Conservation (phyloP, 2,113 vertebrate genomes). For the Oreochromis aureus region DNA sequence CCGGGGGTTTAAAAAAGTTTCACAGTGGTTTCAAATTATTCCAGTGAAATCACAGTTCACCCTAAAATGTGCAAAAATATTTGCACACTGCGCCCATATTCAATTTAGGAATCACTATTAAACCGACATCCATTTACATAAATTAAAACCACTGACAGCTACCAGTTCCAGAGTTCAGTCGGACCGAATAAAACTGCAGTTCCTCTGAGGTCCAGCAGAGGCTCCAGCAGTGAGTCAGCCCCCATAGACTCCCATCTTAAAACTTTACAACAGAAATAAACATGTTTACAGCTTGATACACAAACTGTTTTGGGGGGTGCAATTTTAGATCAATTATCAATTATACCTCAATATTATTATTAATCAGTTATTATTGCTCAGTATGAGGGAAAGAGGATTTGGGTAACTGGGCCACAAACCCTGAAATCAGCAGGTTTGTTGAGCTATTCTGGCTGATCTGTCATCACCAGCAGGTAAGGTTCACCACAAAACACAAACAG, state of each 20-base stretch:
- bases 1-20: neutral
- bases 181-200: neutral
- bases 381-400: neutral
- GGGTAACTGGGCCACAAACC: neutral
- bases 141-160: neutral
- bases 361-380: neutral
- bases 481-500: neutral
- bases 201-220: neutral
- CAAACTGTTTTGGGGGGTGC: neutral
- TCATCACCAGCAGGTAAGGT: neutral
- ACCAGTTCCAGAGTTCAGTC: neutral
- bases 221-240: neutral
- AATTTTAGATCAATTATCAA: neutral
- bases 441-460: neutral
- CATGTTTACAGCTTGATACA: neutral
- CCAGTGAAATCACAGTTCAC: neutral
- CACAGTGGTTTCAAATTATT: neutral
- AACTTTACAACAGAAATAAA: neutral
- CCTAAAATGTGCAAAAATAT: neutral
- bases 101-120: neutral
- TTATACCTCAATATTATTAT: neutral
- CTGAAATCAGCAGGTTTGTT: neutral
- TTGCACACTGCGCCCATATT: neutral
- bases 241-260: neutral
- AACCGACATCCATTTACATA: neutral